phyloP scores from a whole-genome alignment of 2,888 invertebrate species.

The Neuroscelio doddi region DNA sequence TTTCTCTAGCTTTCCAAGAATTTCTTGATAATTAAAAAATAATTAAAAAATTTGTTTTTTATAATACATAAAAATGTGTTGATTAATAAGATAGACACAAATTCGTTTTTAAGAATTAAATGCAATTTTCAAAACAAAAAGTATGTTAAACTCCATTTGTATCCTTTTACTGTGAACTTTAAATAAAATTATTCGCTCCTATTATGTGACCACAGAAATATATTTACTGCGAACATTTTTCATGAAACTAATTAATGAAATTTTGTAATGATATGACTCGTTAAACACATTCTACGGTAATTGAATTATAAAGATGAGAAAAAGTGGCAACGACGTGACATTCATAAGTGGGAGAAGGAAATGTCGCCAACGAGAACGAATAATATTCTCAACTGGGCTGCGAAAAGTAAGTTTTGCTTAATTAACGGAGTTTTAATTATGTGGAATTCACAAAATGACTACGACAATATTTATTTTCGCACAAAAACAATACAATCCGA shows the following conservation, averaged over 20 bases:
- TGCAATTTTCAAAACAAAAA: too few species aligned
- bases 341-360: slow-evolving; percentile 38
- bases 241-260: background rate
- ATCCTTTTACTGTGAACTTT: too few species aligned
- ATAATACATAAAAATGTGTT: too few species aligned
- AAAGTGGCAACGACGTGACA: slow-evolving; percentile 6
- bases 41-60: too few species aligned
- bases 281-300: background rate
- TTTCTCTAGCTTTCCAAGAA: too few species aligned
- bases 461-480: slow-evolving; percentile 26
- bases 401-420: slow-evolving; percentile 37
- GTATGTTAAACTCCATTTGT: too few species aligned
- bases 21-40: too few species aligned
- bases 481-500: slow-evolving; percentile 16
- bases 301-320: background rate
- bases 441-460: slow-evolving; percentile 30
- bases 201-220: too few species aligned
- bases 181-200: too few species aligned
- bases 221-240: background rate
- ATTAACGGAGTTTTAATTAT: slow-evolving; percentile 41
- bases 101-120: too few species aligned
- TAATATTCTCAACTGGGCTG: slow-evolving; percentile 39
- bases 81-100: too few species aligned
- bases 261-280: background rate
- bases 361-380: slow-evolving; percentile 42